A percentile compares a stretch with the other conserved stretches of the same genome.
These are phyloP conservation scores for Apostichopus parvimensis DNA, from an alignment of 35 echinoderm and acorn worm species.

Conservation along the genomic window DNA sequence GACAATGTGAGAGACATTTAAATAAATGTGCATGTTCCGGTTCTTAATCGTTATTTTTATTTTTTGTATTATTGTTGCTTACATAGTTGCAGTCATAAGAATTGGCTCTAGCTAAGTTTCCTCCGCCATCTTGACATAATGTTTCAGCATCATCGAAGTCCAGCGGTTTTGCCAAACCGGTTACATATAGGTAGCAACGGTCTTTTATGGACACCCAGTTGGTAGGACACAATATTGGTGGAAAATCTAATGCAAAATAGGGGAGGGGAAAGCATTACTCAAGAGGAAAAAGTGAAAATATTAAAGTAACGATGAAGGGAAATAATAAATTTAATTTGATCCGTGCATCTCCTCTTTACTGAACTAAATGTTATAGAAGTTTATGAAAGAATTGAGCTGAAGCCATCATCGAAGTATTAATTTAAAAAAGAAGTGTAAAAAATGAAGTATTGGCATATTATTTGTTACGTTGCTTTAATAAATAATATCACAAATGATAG, in stretches of 20 bases:
- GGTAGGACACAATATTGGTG: background rate
- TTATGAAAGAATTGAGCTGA: too few species aligned
- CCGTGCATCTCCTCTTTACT: background rate
- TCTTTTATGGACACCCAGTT: background rate
- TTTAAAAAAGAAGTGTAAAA: too few species aligned
- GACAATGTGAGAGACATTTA: too few species aligned
- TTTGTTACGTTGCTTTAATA: too few species aligned
- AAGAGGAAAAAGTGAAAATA: background rate
- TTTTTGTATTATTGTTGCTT: background rate
- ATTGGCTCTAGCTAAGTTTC: constrained; percentile 28
- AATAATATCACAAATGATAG: too few species aligned
- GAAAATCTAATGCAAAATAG: constrained; percentile 6
- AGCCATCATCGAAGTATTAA: too few species aligned
- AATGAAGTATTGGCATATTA: too few species aligned
- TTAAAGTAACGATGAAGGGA: background rate
- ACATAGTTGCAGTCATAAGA: constrained; percentile 46
- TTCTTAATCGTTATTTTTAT: background rate
- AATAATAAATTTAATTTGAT: background rate
- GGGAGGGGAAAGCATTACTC: background rate
- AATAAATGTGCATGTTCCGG: too few species aligned
- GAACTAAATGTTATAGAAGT: background rate
- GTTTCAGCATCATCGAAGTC: background rate
- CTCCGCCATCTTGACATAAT: background rate
- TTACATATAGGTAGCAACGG: constrained; percentile 22
- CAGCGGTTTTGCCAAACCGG: background rate